Evolutionary conservation across 2,113 vertebrate genomes (phyloP), one percentile per base, ranked within the genome.

Genomic region (Pyxicephalus adspersus): DNA sequence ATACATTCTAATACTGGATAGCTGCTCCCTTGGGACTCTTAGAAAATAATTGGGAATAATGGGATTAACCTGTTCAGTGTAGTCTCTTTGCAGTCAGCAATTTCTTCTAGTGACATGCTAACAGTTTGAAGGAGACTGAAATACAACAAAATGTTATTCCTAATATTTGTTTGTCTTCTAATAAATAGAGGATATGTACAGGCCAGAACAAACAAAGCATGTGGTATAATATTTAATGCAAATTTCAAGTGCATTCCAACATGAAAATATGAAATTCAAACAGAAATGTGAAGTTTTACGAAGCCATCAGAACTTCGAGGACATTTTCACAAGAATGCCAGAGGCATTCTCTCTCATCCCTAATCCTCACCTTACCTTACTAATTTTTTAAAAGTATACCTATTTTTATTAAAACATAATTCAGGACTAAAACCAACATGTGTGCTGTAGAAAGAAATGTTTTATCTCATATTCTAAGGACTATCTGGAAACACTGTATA

Each of bases 31-130:
- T 64, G 70, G 60, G 79, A 81, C 28, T 64, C 45, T 60, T 73
- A 55, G 60, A 57, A 74, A 81, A 81, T 81, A 74, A 81, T 81
- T 81, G 68, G 60, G 28, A 64, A 74, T 74, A 81, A 65, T 73
- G 63, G 70, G 50, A 81, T 81, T 81, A 81, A 81, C 79, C 60
- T 57, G 50, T 81, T 81, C 64, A 81, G 22, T 38, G 50, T 55
- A 31, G 67, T 52, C 17, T 9, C 25, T 26, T 70, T 54, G 50
- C 70, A 73, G 70, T 31, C 52, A 57, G 70, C 19, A 11, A 29
- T 22, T 73, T 23, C 19, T n/a, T 73, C 31, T 34, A 58, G 20
- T 16, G 28, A 72, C 4, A 54, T 71, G 26, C 51, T 71, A 28
- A 52, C 51, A 54, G 18, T 72, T 15, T 63, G 11, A 25, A n/a